These are phyloP conservation scores for Zygothrica quintamaculata DNA, from an alignment of 2,888 invertebrate species.

Conservation along the genomic window DNA sequence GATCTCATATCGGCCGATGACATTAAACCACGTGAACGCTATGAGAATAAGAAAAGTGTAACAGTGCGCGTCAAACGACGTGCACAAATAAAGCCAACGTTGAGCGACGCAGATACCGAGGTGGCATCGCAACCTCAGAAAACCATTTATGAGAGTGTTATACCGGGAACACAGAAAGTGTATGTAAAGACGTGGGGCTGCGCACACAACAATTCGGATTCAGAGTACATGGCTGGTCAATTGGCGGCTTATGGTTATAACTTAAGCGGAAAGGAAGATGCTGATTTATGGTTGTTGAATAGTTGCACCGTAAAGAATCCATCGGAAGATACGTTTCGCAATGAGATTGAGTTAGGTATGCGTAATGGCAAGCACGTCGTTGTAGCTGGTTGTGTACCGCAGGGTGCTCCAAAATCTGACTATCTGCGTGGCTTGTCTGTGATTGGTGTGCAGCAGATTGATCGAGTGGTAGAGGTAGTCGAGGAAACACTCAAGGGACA, in stretches of 20 bases:
- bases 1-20: conserved; percentile 93
- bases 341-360: conserved; percentile 92
- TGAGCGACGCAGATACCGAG: conserved; percentile 7
- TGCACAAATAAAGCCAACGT: conserved; percentile 41
- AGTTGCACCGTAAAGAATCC: conserved; percentile 99
- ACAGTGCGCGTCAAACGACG: conserved; percentile 88
- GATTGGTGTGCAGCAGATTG: conserved; percentile 99
- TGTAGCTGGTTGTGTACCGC: conserved; percentile 99
- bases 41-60: conserved; percentile 89
- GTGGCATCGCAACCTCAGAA: conserved; percentile 26
- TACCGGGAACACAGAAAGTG: conserved; percentile 91
- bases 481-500: conserved; percentile 98
- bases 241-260: conserved; percentile 94
- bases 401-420: conserved; percentile 92
- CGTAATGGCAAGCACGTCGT: conserved; percentile 93
- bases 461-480: conserved; percentile 98
- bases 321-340: conserved; percentile 96
- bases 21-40: conserved; percentile 91
- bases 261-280: conserved; percentile 91
- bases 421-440: conserved; percentile 90
- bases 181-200: conserved; percentile 99
- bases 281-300: conserved; percentile 97
- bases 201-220: conserved; percentile 98
- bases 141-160: conserved; percentile 86
- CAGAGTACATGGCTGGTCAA: conserved; percentile 99